Conservation (phyloP, 2,888 invertebrate genomes). For the Celastrina argiolus region DNA sequence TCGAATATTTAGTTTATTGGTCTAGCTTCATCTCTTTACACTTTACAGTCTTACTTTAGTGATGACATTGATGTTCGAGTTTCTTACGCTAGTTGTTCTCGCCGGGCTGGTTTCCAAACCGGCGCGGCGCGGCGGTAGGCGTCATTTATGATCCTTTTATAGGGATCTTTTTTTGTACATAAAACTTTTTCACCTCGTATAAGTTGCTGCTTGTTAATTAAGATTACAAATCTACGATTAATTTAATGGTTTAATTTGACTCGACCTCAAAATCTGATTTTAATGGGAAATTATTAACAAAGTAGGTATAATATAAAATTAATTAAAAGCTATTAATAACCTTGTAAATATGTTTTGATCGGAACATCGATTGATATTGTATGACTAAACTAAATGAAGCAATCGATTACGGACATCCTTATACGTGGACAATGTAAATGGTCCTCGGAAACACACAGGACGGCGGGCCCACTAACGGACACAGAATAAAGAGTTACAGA, state of each 20-base stretch:
- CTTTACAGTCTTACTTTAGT: not conserved
- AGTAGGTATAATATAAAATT: not conserved
- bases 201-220: not conserved
- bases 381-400: slow-evolving; percentile 3
- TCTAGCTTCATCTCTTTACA: not conserved
- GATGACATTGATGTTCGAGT: too few species aligned
- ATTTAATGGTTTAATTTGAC: not conserved
- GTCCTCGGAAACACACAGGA: not conserved
- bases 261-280: not conserved
- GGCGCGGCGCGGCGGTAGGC: too few species aligned
- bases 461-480: not conserved
- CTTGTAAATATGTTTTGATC: not conserved
- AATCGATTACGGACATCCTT: slow-evolving; percentile 10
- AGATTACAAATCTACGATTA: not conserved
- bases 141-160: too few species aligned
- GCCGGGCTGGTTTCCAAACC: too few species aligned
- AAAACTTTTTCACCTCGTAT: not conserved
- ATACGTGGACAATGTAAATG: slow-evolving; percentile 6
- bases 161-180: not conserved
- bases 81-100: too few species aligned
- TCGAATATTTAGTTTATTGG: not conserved
- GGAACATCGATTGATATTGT: not conserved
- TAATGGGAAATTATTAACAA: not conserved
- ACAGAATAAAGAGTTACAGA: not conserved
- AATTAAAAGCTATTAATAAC: not conserved